Base-by-base conservation (phyloP, 2,888 invertebrate genomes). In the Microplitis manilae region DNA sequence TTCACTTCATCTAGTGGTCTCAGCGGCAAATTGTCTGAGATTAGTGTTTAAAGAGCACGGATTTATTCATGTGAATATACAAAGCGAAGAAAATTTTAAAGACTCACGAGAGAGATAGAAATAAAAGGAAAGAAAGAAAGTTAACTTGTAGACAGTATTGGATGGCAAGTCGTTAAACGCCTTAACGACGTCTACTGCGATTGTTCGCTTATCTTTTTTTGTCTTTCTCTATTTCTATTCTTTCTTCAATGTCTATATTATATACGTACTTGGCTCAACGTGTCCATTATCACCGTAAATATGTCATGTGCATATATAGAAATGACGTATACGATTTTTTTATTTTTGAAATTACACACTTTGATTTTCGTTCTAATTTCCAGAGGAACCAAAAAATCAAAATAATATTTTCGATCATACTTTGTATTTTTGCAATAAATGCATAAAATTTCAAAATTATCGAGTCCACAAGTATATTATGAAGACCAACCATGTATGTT, bases 121-220 rank as follows among this genome's bases (percentile, higher is more conserved):
- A 30, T 30, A 2, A 30, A 30, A 30, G 2, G 30, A 30, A 30
- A 59, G 68, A 61, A 68, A 75, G 64, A 69, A 64, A 77, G 79
- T 77, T 78, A 80, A 81, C 80, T 80, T 80, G 82, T 78, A 82
- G 82, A 83, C 82, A 81, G 85, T 83, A 86, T 86, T 87, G 86
- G 86, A 84, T 82, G 84, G 77, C 80, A 84, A 84, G 85, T 86
- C 86, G 87, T 87, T 87, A 86, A 87, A 87, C 86, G 86, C 87
- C 85, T 84, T 84, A 85, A 86, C 87, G 86, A 84, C 83, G 72
- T 79, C 77, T 69, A 76, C 69, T 65, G 75, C 76, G 73, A 72
- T 76, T 71, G 68, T 77, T 17, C 13, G 30, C 65, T 68, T 76
- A 50, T 38, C 50, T 68, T 61, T 41, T 38, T 59, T 30, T 59